A percentile compares a stretch with the other conserved stretches of the same genome.
phyloP scores from a whole-genome alignment of 2,797 vertebrate genomes.

The Amphiprion clarkii region DNA sequence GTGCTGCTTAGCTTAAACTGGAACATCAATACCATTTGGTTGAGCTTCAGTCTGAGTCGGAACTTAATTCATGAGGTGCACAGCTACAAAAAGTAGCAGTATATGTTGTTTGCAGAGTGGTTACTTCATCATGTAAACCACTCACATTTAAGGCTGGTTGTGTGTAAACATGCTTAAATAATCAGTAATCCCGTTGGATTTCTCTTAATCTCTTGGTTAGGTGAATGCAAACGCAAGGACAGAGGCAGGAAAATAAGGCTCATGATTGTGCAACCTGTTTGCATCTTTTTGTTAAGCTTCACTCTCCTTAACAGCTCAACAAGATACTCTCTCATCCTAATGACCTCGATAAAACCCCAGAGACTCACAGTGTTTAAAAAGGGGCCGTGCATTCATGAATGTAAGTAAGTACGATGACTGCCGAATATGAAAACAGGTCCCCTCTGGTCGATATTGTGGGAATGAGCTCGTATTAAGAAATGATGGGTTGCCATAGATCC shows the following conservation, averaged over 20 bases:
- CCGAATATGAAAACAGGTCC: slow-evolving; percentile 24
- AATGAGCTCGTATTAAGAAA: slow-evolving; percentile 44
- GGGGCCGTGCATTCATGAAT: slow-evolving; percentile 50
- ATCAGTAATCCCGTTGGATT: slow-evolving; percentile 13
- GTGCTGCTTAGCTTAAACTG: slow-evolving; percentile 18
- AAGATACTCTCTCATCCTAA: slow-evolving; percentile 33
- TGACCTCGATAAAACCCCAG: slow-evolving; percentile 4
- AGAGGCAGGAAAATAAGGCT: slow-evolving; percentile 12
- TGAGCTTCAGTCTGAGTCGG: background rate
- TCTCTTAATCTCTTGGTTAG: slow-evolving; percentile 10
- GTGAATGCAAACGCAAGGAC: slow-evolving; percentile 2
- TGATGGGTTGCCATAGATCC: slow-evolving; percentile 72
- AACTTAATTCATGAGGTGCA: background rate
- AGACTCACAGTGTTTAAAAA: slow-evolving; percentile 27
- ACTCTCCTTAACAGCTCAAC: slow-evolving; percentile 5
- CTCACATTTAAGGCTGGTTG: background rate
- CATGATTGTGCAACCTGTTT: slow-evolving; percentile 13
- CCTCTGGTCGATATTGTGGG: slow-evolving; percentile 45
- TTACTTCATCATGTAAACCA: slow-evolving; percentile 8
- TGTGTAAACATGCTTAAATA: background rate
- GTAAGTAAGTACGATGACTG: slow-evolving; percentile 30
- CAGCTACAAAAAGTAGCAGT: background rate
- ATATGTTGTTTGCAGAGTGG: background rate
- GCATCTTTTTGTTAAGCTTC: slow-evolving; percentile 29
- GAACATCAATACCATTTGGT: slow-evolving; percentile 11